Evolutionary conservation across 2,113 vertebrate species (phyloP).

Genomic region (Chaetorhynchus papuensis): DNA sequence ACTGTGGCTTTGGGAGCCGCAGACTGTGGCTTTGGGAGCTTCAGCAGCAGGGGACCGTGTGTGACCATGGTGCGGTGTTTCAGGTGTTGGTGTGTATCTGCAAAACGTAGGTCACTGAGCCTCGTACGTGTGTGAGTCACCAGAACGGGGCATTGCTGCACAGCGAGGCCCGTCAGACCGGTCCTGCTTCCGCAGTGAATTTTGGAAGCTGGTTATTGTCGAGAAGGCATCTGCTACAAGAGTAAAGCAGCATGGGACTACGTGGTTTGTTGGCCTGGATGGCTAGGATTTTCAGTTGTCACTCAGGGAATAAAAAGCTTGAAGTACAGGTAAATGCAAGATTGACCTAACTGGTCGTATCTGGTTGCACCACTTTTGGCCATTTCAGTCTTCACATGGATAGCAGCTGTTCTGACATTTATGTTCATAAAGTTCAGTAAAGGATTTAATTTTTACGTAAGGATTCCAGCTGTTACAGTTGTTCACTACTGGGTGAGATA

Average conservation of each 20-base stretch:
- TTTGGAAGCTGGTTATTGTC: background rate
- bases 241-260: background rate
- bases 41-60: background rate
- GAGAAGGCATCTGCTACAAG: background rate
- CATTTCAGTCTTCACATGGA: background rate
- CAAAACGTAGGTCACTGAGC: background rate
- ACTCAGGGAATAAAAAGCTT: background rate
- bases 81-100: background rate
- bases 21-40: background rate
- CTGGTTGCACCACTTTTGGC: background rate
- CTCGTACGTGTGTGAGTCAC: rapidly evolving
- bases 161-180: rapidly evolving
- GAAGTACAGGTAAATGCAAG: background rate
- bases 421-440: background rate
- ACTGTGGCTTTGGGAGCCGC: background rate
- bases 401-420: background rate
- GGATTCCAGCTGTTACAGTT: background rate
- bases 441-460: background rate
- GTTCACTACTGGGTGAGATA: background rate
- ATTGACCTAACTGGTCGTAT: background rate
- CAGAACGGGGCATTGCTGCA: background rate
- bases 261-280: background rate
- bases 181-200: background rate
- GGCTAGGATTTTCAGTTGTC: background rate
- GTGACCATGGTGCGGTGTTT: rapidly evolving